Percentiles rank a stretch among this genome's conserved stretches.
Conservation (phyloP, 1,140 invertebrate species). For the Drosophila aff. region DNA sequence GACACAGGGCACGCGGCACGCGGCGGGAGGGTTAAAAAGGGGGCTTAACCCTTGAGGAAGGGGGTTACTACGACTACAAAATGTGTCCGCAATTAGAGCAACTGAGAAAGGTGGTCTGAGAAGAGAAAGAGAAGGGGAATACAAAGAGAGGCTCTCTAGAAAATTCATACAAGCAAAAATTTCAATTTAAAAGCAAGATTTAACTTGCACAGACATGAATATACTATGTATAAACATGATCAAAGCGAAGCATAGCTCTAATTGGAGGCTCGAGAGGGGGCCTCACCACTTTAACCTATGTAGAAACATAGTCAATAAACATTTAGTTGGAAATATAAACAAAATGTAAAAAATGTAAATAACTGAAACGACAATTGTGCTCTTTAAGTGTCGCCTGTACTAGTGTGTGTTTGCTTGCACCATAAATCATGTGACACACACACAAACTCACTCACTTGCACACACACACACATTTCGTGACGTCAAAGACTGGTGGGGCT, state of each 20-base stretch:
- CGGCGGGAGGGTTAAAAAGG: background rate
- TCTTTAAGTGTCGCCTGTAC: background rate
- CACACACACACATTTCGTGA: constrained; percentile 19
- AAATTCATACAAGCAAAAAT: constrained; percentile 5
- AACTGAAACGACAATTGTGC: constrained; percentile 12
- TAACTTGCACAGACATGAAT: too few species aligned
- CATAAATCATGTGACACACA: constrained; percentile 57
- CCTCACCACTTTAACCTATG: too few species aligned
- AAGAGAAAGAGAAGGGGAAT: background rate
- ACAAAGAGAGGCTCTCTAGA: background rate
- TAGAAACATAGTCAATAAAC: background rate
- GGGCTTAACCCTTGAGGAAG: background rate
- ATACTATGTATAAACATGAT: too few species aligned
- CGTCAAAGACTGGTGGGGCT: constrained; percentile 60
- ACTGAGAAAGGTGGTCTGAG: constrained; percentile 1
- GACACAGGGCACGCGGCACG: constrained; percentile 29
- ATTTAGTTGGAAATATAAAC: too few species aligned
- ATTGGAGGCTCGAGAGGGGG: too few species aligned
- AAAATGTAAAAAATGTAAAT: background rate
- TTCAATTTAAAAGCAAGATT: background rate
- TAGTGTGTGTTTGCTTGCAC: constrained; percentile 30
- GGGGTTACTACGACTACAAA: background rate
- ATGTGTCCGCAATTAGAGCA: constrained; percentile 68
- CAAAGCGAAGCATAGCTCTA: too few species aligned
- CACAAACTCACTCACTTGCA: background rate